These are phyloP conservation scores for Petrocephalus schoutedeni DNA, from an alignment of 2,797 vertebrate species.

Conservation along the genomic window DNA sequence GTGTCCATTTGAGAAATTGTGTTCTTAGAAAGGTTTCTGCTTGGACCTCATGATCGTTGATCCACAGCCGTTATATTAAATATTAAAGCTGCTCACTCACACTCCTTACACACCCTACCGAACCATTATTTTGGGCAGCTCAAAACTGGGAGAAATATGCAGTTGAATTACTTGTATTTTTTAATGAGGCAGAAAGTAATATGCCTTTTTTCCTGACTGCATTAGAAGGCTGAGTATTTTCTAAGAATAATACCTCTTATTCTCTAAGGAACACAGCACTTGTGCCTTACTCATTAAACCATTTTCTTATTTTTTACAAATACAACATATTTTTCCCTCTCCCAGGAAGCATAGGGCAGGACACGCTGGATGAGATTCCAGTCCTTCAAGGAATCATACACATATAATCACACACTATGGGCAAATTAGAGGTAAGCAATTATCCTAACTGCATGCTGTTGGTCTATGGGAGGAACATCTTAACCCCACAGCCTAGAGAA, in stretches of 20 bases:
- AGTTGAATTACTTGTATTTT: conserved; percentile 2
- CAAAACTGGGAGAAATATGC: neutral
- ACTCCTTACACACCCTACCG: conserved; percentile 4
- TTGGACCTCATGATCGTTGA: neutral
- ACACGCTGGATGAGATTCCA: neutral
- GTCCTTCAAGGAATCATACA: neutral
- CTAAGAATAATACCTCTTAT: neutral
- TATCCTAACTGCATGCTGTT: too few relatives aligned
- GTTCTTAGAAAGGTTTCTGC: conserved; percentile 4
- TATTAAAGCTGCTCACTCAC: neutral
- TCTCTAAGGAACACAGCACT: neutral
- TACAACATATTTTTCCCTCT: neutral
- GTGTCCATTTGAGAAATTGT: conserved; percentile 18
- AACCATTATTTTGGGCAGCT: neutral
- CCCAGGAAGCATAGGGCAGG: neutral
- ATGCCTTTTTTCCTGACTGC: neutral
- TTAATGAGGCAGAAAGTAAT: conserved; percentile 6
- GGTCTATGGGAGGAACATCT: too few relatives aligned
- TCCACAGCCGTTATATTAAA: conserved; percentile 11
- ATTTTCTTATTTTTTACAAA: neutral
- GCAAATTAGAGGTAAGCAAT: neutral
- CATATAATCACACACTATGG: neutral
- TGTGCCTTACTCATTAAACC: neutral
- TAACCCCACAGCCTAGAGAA: too few relatives aligned
- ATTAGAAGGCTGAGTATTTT: neutral